Evolutionary conservation across 2,797 vertebrate genomes (phyloP).

Genomic region (Dipus sagitta): DNA sequence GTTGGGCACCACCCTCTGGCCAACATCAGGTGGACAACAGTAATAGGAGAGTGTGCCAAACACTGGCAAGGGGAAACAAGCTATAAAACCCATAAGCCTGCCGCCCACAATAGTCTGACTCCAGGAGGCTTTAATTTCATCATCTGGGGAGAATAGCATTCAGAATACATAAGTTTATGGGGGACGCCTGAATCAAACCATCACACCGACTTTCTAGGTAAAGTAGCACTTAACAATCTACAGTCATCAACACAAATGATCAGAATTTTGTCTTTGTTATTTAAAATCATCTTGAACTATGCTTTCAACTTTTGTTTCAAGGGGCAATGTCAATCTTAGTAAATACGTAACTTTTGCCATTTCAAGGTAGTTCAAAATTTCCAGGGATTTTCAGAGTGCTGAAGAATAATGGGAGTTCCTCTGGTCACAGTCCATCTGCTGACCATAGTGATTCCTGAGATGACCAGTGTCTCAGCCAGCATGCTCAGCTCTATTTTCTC

Average conservation of each 20-base stretch:
- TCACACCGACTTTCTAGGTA: not conserved
- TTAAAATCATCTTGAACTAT: not conserved
- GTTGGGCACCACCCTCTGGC: no score
- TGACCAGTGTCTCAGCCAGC: not conserved
- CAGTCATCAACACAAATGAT: not conserved
- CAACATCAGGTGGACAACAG: no score
- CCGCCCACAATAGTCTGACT: no score
- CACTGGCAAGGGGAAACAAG: no score
- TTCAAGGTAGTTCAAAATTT: not conserved
- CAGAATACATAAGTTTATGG: no score
- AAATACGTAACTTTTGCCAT: not conserved
- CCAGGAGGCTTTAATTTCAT: no score
- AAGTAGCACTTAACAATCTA: not conserved
- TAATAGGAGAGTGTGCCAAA: no score
- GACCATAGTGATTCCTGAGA: not conserved
- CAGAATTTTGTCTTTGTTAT: not conserved
- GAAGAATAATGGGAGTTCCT: not conserved
- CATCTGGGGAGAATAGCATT: no score
- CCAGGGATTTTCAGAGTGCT: not conserved
- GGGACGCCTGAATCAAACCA: no score
- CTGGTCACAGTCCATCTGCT: not conserved
- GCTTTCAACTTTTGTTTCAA: not conserved
- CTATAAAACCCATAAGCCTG: no score
- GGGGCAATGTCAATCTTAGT: not conserved
- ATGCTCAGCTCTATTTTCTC: not conserved